A percentile compares a stretch with the other conserved stretches of the same genome.
Evolutionary conservation across 1,140 invertebrate species (phyloP).

Genomic region (Coelopa frigida): DNA sequence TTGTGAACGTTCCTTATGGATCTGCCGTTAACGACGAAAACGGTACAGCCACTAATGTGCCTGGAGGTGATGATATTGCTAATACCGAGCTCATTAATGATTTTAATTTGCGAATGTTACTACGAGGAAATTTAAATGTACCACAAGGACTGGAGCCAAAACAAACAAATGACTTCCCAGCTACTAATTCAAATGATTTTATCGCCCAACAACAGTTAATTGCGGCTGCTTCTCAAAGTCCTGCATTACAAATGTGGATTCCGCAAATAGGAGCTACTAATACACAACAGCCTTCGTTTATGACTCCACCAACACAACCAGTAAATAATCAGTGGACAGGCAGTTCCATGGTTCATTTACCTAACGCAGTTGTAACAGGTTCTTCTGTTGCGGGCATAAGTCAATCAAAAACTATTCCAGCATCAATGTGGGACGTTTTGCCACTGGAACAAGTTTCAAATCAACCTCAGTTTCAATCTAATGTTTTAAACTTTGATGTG

Average conservation of each 20-base stretch:
- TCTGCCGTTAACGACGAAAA: no score
- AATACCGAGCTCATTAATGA: conserved; percentile 29
- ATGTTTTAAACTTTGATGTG: no score
- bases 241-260: conserved; percentile 45
- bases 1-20: no score
- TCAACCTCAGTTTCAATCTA: conserved; percentile 47
- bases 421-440: conserved; percentile 26
- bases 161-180: no score
- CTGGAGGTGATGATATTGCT: conserved; percentile 9
- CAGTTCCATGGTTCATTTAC: conserved; percentile 14
- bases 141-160: no score
- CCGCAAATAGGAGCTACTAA: conserved; percentile 18
- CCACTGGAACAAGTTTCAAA: conserved; percentile 35
- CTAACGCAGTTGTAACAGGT: neutral
- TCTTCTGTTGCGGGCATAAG: no score
- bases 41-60: no score
- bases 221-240: conserved; percentile 25
- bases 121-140: conserved; percentile 16
- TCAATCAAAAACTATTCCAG: conserved; percentile 5
- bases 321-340: conserved; percentile 3
- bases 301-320: neutral
- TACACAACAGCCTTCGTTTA: neutral
- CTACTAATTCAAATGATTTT: no score
- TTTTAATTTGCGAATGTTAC: conserved; percentile 36
- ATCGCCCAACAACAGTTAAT: conserved; percentile 23